Percentiles rank a stretch among this genome's conserved stretches.
Conservation (phyloP, 2,888 invertebrate genomes). For the Drosophila algonquin region DNA sequence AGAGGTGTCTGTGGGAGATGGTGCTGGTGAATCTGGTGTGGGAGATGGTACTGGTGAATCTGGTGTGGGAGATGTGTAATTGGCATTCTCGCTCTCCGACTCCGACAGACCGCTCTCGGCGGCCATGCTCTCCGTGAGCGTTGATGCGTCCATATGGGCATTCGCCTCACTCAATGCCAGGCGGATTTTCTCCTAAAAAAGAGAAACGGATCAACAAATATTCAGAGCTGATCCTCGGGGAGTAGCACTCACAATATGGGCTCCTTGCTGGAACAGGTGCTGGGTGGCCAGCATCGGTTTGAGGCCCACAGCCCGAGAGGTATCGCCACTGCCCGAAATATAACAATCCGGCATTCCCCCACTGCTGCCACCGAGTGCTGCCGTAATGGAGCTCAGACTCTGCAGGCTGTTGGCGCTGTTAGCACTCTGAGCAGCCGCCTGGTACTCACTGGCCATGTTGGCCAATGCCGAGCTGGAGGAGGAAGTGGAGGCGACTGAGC, state of each 20-base stretch:
- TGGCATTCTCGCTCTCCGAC: constrained; percentile 86
- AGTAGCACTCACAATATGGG: constrained; percentile 84
- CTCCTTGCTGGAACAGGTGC: constrained; percentile 85
- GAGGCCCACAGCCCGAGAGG: constrained; percentile 90
- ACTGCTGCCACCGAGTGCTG: constrained; percentile 76
- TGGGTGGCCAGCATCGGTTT: constrained; percentile 91
- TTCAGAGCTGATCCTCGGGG: fast-evolving
- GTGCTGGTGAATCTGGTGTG: too few species aligned
- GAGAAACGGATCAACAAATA: constrained; percentile 10
- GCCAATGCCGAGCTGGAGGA: constrained; percentile 40
- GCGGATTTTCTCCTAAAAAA: constrained; percentile 85
- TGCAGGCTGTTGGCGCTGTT: constrained; percentile 82
- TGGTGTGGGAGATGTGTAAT: too few species aligned
- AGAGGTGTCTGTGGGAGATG: too few species aligned
- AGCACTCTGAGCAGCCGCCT: constrained; percentile 48
- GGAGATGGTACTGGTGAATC: too few species aligned
- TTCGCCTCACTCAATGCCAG: constrained; percentile 85
- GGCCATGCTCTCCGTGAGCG: constrained; percentile 86
- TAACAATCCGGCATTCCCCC: constrained; percentile 61
- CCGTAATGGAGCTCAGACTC: constrained; percentile 84
- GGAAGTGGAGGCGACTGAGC: constrained; percentile 22
- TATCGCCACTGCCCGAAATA: constrained; percentile 67
- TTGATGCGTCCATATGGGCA: constrained; percentile 86
- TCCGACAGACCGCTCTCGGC: constrained; percentile 86
- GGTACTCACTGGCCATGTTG: constrained; percentile 58